These are phyloP conservation scores for Rhynchopsitta pachyrhyncha DNA, from an alignment of 2,113 vertebrate species.

Conservation along the genomic window DNA sequence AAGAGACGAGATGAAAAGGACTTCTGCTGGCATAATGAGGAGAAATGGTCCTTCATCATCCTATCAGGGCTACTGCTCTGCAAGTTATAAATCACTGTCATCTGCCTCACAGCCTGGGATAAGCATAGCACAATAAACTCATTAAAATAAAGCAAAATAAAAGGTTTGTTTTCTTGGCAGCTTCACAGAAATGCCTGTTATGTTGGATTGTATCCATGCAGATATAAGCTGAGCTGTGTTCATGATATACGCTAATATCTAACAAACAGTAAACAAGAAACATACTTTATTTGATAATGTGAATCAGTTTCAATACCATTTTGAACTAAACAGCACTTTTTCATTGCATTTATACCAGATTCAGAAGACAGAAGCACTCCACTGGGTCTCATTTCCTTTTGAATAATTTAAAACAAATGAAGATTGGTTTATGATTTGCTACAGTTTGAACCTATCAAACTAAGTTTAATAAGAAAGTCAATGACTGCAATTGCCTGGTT, in stretches of 20 bases:
- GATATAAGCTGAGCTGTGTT: background rate
- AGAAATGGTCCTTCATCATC: constrained; percentile 23
- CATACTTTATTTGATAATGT: background rate
- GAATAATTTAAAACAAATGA: constrained; percentile 23
- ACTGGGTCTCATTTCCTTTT: background rate
- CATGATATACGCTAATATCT: background rate
- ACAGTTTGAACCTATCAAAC: background rate
- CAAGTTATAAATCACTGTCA: constrained; percentile 37
- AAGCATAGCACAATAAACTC: constrained; percentile 13
- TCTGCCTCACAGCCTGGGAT: background rate
- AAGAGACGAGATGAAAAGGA: constrained; percentile 45
- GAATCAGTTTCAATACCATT: constrained; percentile 6
- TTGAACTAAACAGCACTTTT: background rate
- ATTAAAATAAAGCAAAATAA: constrained; percentile 29
- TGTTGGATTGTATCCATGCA: background rate
- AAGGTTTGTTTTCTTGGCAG: constrained; percentile 26
- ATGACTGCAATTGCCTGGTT: background rate
- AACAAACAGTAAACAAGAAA: background rate
- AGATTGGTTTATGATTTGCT: constrained; percentile 30
- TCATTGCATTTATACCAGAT: background rate
- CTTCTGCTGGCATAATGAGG: background rate
- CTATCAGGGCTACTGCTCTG: background rate
- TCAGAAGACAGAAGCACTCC: background rate
- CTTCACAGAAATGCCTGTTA: background rate
- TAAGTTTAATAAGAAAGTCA: background rate